phyloP scores from a whole-genome alignment of 2,113 vertebrate species.

The Ivindomyrus marchei region DNA sequence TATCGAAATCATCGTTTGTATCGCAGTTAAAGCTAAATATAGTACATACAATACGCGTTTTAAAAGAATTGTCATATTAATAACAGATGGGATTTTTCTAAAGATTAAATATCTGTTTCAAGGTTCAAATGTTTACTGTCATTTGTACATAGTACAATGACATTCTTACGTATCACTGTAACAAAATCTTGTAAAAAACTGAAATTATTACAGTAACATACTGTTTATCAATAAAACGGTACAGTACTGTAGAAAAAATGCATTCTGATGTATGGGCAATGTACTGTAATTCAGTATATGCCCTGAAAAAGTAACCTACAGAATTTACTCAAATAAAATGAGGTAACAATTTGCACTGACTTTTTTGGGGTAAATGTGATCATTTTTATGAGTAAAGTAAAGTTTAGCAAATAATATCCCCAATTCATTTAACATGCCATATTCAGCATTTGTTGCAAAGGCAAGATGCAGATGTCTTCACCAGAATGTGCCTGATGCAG shows the following conservation, averaged over 20 bases:
- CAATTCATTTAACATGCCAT: no score
- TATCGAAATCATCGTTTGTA: background rate
- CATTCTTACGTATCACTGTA: background rate
- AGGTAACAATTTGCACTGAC: no score
- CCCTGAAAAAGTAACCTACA: background rate
- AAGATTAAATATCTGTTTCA: background rate
- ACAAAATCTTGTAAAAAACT: background rate
- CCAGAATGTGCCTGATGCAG: no score
- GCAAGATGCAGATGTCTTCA: no score
- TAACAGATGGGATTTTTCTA: background rate
- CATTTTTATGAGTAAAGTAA: no score
- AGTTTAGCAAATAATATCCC: no score
- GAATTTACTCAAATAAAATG: background rate
- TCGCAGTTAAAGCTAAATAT: background rate
- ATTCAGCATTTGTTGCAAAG: no score
- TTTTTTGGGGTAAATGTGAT: no score
- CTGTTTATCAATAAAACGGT: background rate
- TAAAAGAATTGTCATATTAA: background rate
- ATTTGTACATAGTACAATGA: background rate
- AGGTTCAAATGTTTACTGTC: background rate
- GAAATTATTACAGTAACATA: background rate
- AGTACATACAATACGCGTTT: background rate
- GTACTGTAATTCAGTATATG: background rate
- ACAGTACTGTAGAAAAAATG: background rate
- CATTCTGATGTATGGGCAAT: background rate